Base-by-base conservation (phyloP, 1,140 invertebrate genomes). In the Caenorhabditis tropicalis region DNA sequence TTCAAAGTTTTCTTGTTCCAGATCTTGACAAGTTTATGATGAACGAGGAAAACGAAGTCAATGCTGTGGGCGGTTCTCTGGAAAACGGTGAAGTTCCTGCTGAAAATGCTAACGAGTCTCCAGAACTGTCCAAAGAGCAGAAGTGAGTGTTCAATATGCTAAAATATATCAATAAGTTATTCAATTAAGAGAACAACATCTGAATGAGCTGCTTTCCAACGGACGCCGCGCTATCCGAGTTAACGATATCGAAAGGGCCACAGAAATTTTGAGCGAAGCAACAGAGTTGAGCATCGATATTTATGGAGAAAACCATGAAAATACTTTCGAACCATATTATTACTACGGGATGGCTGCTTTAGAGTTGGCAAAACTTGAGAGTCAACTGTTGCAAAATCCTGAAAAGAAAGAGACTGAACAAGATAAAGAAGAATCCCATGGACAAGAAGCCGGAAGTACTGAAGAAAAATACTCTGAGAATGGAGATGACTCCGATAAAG, bases 11-110 rank as follows among this genome's bases (percentile, higher is more conserved):
- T n/a, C n/a, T n/a, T n/a, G n/a, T 80, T 90, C 79, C 79, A 94
- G 94, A 93, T 46, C 94, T 95, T 92, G 92, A 92, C 65, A 33
- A 19, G 31, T 31, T 29, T 3, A 36, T n/a, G 21, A 49, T 79
- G 74, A 48, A 31, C 74, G 24, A n/a, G 12, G 74, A 79, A 49
- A 31, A 74, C 65, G 39, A 36, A 12, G 19, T 27, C 65, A 33
- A 79, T 51, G 6, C 39, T 12, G 27, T 31, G 1, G 31, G 21
- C 2, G 58, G 19, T 24, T 6, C 19, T 19, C 10, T 19, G 1
- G 19, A 36, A 36, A 24, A 3, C 15, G 9, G 4, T 16, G 33
- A 36, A 19, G 19, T 19, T 1, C 9, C 33, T 12, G 21, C 33
- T 19, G 58, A 33, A 36, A 33, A 65, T 10, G 19, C 16, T 19